phyloP scores from a whole-genome alignment of 1,140 invertebrate species.

The Ectropis grisescens region DNA sequence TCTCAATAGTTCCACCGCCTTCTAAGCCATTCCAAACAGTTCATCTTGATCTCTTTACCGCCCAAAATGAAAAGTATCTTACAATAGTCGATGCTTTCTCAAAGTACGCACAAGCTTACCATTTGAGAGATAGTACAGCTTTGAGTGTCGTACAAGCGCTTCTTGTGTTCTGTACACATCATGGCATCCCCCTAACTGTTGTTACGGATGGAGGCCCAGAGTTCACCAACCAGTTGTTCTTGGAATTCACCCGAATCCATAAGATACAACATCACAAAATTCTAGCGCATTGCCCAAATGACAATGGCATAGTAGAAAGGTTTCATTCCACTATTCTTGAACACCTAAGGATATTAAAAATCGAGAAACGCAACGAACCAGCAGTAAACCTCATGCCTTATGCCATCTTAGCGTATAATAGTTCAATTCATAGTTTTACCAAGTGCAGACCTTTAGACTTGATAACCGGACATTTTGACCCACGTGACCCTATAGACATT shows the following conservation, averaged over 20 bases:
- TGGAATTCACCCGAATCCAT: too few species aligned
- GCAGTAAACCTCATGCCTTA: constrained; percentile 12
- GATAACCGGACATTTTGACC: constrained; percentile 10
- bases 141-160: too few species aligned
- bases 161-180: too few species aligned
- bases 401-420: constrained; percentile 13
- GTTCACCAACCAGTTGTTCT: too few species aligned
- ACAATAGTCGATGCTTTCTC: constrained; percentile 10
- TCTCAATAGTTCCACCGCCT: constrained; percentile 7
- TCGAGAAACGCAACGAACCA: constrained; percentile 4
- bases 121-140: too few species aligned
- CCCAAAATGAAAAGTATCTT: constrained; percentile 7
- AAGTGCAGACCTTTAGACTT: constrained; percentile 12
- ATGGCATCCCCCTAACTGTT: too few species aligned
- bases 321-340: constrained; percentile 15
- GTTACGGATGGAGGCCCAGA: too few species aligned
- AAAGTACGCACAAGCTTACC: too few species aligned
- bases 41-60: constrained; percentile 4
- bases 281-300: too few species aligned
- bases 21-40: constrained; percentile 13
- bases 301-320: too few species aligned
- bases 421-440: constrained; percentile 8
- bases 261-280: too few species aligned
- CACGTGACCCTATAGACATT: constrained; percentile 6
- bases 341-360: constrained; percentile 13